Base-by-base conservation (phyloP, 2,797 vertebrate genomes). In the Antennarius maculatus region DNA sequence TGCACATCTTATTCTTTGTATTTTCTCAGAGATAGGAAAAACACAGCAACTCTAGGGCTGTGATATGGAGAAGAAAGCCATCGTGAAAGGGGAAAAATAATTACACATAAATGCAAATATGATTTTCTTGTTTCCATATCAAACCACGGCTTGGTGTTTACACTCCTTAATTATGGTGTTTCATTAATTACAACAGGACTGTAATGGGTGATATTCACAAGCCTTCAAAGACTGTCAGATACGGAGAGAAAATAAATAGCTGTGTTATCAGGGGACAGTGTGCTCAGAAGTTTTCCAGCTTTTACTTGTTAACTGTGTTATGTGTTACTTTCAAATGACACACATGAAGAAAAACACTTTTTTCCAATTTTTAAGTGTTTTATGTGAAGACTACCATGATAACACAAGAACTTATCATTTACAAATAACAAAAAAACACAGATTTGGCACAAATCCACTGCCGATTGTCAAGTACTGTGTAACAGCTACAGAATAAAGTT, bases 31-130 rank as follows among this genome's bases (percentile, higher is more conserved):
- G 54, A 76, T 76, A 52, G 9, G 12, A 10, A 16, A 6, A 43
- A 42, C 54, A 56, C 11, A 76, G 17, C 61, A 68, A 56, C 13
- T 15, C 13, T 15, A 61, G 39, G 29, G 49, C 37, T 77, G 61
- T 70, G 61, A 77, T 77, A 84, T 71, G 46, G 77, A 78, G 47
- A 77, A 64, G 57, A 68, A 63, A 61, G 66, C 43, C 52, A 55
- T 27, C 56, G 37, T 51, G 45, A 47, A 71, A 74, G 13, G 37
- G 31, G 23, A 18, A 70, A 75, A 77, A 81, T 74, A 80, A 86
- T 79, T 80, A 69, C 66, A 85, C 66, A 66, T 65, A 74, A 86
- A 89, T 88, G 79, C 84, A 90, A 89, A 91, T 87, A 70, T 81
- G 67, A 80, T 79, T 71, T 80, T 47, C 68, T 81, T 80, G 77